Base-by-base conservation (phyloP, 2,888 invertebrate genomes). In the Stenodera caucasica region DNA sequence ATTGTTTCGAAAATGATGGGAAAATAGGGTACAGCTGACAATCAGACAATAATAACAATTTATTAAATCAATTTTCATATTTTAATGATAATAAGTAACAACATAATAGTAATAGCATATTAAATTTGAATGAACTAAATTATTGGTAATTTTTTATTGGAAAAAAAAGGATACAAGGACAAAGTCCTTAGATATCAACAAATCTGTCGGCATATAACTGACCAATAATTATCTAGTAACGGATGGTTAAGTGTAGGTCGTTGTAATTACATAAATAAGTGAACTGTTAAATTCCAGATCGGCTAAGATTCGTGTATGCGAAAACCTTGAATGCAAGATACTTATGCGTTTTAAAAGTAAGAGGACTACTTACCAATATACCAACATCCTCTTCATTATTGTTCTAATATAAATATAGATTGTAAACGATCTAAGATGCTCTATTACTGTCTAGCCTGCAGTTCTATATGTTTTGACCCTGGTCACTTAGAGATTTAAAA, bases 281-380 rank as follows among this genome's bases (percentile, higher is more conserved):
- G 64, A 64, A 64, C 61, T 64, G 64, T 64, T 58, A 64, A 64
- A 58, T 64, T 64, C 64, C 61, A 64, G 64, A 61, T 61, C 64
- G 55, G 50, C 50, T 53, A 57, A 61, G 57, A 64, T 64, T 61
- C 64, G 64, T 64, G 64, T 64, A 61, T 64, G 61, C 29, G 56
- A 49, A 26, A 50, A 40, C 64, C 64, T 64, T 64, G 64, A 61
- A 52, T 32, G 55, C 23, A n/a, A 54, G 53, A 58, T 55, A 60
- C n/a, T 45, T 45, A 55, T 63, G 55, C 59, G 60, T 63, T 60
- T 45, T 45, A 63, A 61, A 61, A 64, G 64, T 61, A 64, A 64
- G 51, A 64, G 63, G 60, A 60, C 60, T 60, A 53, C 49, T 11
- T 33, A 50, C 26, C 8, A 50, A 4, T 11, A 30, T 33, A 30